These are phyloP conservation scores for Lucilia sericata DNA, from an alignment of 1,140 invertebrate species.

Conservation along the genomic window DNA sequence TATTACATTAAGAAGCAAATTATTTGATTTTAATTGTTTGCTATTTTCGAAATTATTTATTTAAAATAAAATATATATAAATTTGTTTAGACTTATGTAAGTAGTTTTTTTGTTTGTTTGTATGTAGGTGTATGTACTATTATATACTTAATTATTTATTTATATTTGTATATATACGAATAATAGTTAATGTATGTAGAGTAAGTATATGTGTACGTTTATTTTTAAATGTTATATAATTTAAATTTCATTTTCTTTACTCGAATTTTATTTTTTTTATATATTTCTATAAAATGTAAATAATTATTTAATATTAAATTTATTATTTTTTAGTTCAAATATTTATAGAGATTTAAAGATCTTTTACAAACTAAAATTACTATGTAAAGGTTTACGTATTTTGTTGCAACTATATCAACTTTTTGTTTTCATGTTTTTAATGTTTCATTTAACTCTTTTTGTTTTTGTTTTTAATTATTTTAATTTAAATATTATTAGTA, in stretches of 20 bases:
- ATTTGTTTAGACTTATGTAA: background rate
- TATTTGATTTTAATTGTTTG: no score
- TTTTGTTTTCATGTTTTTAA: background rate
- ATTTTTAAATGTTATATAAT: conserved; percentile 17
- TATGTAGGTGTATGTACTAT: background rate
- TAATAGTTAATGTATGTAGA: conserved; percentile 26
- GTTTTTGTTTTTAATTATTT: background rate
- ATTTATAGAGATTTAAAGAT: conserved; percentile 54
- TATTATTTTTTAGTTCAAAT: background rate
- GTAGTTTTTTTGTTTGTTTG: background rate
- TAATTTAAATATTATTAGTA: conserved; percentile 47
- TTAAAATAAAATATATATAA: background rate
- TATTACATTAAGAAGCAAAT: background rate
- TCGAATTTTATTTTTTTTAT: background rate
- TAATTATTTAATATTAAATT: conserved; percentile 5
- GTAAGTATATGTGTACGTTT: background rate
- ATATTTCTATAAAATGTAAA: conserved; percentile 3
- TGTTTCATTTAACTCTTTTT: conserved; percentile 14
- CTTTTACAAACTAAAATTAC: conserved; percentile 56
- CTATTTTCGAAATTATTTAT: background rate
- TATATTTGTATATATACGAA: conserved; percentile 1
- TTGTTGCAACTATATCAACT: conserved; percentile 38
- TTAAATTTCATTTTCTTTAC: conserved; percentile 3
- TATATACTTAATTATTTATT: background rate
- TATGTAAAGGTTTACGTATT: conserved; percentile 60